Base-by-base conservation (phyloP, 2,888 invertebrate species). In the Dicyrtoma fusca region DNA sequence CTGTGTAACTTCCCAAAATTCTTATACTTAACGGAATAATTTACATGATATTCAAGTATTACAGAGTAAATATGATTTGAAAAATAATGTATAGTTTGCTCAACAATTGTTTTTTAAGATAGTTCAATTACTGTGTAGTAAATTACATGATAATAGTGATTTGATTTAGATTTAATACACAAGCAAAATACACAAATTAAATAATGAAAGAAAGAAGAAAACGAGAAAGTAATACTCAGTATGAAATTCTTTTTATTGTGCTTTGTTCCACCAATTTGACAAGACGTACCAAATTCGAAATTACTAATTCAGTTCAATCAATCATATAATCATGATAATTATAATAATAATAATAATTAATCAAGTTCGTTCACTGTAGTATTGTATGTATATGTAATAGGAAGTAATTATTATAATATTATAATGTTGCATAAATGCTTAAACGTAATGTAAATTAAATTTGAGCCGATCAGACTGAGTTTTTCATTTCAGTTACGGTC, bases 401-500 rank as follows among this genome's bases (percentile, higher is more conserved):
- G 71, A 71, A 71, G 71, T 71, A 69, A 53, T 71, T 53, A 71
- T 71, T 47, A 62, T 70, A 42, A 53, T 66, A 68, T 59, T 55
- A 66, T 66, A 62, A 47, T 69, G 59, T 69, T 69, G 69, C 69
- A 69, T 69, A 61, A 61, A 69, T 53, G 69, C 69, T 69, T 69
- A 71, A 63, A 62, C 63, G 71, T 71, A 71, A 63, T 71, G 71
- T 63, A 63, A 63, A 42, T 51, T 71, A 61, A 72, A 73, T 57
- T 69, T 71, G 71, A 75, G 70, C 63, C 71, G 42, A 51, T 42
- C 71, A 71, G 63, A 71, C 71, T 63, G 71, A 62, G 45, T 34
- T 14, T 44, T 51, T n/a, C 23, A 49, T 53, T 73, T 73, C 71
- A 94, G 88, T 94, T 93, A 88, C 95, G 93, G 87, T 95, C 95